Evolutionary conservation across 2,113 vertebrate genomes (phyloP), one percentile per base, ranked within the genome.

Genomic region (Cisticola juncidis): DNA sequence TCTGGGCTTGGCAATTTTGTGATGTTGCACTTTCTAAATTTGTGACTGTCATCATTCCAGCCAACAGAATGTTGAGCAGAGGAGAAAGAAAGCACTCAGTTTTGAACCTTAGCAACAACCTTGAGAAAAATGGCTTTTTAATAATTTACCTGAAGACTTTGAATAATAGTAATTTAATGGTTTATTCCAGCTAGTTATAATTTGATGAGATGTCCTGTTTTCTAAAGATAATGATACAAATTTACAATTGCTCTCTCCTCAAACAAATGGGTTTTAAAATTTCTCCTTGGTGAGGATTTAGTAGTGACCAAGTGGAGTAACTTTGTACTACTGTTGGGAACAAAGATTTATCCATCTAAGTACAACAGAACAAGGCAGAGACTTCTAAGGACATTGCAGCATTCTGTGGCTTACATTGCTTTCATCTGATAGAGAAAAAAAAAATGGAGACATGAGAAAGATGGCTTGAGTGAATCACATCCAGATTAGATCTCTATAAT

Each of bases 401-500:
- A 35, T 88, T 90, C 88, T 40, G 57, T 71, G 65, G 69, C 61
- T 90, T 83, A 36, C 0, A 0, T 74, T 88, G 21, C 42, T 96
- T 88, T 74, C 36, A 23, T 65, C 64, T 84, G 83, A 84, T 84
- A 79, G 0, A 57, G 72, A 65, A 15, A 76, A 81, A 62, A 64
- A 64, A 62, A 60, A 12, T 25, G 51, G 68, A 71, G 78, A 44
- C 74, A 72, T 15, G 40, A 87, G 64, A 62, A 79, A 81, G 82
- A 65, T 77, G 72, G 38, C 61, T 89, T 77, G 88, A 95, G 69
- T 82, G 81, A 94, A 64, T 81, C 74, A n/a, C 2, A 10, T 94
- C 91, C 36, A 69, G 78, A 92, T 89, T 93, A 96, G 81, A 95
- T 88, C 65, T 94, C 90, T 77, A 0, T 93, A 83, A 90, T 96